A percentile compares a stretch with the other conserved stretches of the same genome.
Evolutionary conservation across 1,140 invertebrate genomes (phyloP).

Genomic region (Aradophagus sp.): DNA sequence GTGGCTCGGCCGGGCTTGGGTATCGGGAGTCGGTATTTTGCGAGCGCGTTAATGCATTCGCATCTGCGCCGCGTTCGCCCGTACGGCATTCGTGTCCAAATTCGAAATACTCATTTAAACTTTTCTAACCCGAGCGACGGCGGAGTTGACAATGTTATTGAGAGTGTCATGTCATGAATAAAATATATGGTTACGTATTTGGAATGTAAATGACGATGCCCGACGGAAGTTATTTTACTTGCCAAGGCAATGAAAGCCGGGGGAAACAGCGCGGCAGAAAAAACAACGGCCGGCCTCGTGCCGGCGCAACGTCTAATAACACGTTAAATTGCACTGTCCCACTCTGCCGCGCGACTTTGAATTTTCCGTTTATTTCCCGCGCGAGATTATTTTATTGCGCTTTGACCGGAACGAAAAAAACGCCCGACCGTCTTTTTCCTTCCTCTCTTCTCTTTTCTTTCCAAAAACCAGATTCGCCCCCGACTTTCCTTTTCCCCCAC

Average conservation of each 20-base stretch:
- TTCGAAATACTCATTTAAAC: conserved; percentile 57
- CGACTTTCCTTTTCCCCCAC: too few relatives aligned
- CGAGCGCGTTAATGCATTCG: conserved; percentile 43
- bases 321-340: too few relatives aligned
- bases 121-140: conserved; percentile 51
- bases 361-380: too few relatives aligned
- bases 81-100: conserved; percentile 51
- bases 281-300: conserved; percentile 16
- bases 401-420: too few relatives aligned
- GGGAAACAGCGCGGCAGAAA: conserved; percentile 11
- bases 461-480: too few relatives aligned
- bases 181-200: conserved; percentile 57
- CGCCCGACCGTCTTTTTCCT: too few relatives aligned
- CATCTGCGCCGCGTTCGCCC: conserved; percentile 33
- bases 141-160: conserved; percentile 56
- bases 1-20: too few relatives aligned
- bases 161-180: conserved; percentile 56
- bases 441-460: too few relatives aligned
- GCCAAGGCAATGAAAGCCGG: conserved; percentile 39
- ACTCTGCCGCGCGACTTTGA: too few relatives aligned
- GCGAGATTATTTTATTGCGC: too few relatives aligned
- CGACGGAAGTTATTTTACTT: conserved; percentile 52
- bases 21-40: conserved; percentile 42
- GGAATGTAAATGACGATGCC: conserved; percentile 51
- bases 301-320: conserved; percentile 26